A percentile compares a stretch with the other conserved stretches of the same genome.
Evolutionary conservation across 37 sponge, comb jelly and placozoan genomes (phyloP).

Genomic region (Bolinopsis microptera): DNA sequence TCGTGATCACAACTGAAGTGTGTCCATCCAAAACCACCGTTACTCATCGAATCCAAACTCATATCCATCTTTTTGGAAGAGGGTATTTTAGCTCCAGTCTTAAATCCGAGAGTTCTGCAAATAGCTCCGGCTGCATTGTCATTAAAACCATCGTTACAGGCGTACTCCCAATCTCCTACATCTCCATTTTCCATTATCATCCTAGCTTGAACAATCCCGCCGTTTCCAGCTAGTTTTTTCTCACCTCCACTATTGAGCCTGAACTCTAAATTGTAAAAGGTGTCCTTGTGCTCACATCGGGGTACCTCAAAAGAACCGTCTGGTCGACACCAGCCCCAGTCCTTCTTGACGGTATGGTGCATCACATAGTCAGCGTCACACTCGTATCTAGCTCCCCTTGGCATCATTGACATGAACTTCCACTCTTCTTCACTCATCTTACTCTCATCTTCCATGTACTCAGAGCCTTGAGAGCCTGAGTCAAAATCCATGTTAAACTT

Average conservation of each 20-base stretch:
- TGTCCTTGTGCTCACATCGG: background rate
- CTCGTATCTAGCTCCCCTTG: background rate
- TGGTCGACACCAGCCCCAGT: constrained; percentile 30
- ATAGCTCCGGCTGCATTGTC: constrained; percentile 45
- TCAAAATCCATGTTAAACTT: too few relatives aligned
- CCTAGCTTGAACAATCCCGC: background rate
- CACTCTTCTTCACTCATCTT: background rate
- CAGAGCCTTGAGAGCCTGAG: too few relatives aligned
- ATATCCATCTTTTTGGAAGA: background rate
- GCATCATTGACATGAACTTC: background rate
- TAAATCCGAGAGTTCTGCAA: constrained; percentile 33
- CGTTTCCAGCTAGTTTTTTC: background rate
- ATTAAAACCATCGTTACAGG: constrained; percentile 8
- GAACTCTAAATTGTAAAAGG: background rate
- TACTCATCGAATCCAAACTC: background rate
- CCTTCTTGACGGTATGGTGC: background rate
- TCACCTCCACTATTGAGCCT: background rate
- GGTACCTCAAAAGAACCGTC: constrained; percentile 32
- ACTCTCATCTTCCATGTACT: background rate
- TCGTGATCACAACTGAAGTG: constrained; percentile 1
- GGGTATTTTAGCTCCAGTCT: background rate
- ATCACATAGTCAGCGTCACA: constrained; percentile 5
- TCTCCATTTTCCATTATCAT: background rate
- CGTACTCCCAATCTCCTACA: background rate
- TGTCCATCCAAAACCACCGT: constrained; percentile 2